A percentile compares a stretch with the other conserved stretches of the same genome.
These are phyloP conservation scores for Cerastis rubricosa DNA, from an alignment of 2,888 invertebrate species.

Conservation along the genomic window DNA sequence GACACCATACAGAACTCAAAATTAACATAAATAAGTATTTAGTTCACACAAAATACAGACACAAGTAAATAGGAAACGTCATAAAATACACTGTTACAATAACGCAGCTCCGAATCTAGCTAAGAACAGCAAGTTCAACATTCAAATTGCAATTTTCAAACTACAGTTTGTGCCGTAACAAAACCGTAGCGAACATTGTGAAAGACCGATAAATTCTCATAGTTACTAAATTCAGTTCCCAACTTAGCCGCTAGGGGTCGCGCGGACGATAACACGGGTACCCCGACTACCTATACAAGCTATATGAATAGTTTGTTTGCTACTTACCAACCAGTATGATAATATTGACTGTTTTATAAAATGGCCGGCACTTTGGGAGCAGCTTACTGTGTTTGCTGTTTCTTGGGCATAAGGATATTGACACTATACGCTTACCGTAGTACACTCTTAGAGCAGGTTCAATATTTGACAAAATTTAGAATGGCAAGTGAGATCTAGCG, in stretches of 20 bases:
- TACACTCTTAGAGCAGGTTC: background rate
- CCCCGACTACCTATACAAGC: slow-evolving; percentile 25
- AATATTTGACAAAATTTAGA: background rate
- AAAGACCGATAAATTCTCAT: slow-evolving; percentile 74
- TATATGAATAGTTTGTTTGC: slow-evolving; percentile 52
- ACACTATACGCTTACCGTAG: background rate
- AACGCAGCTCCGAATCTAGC: slow-evolving; percentile 14
- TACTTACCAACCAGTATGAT: slow-evolving; percentile 49
- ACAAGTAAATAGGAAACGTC: slow-evolving; percentile 6
- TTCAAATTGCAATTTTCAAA: slow-evolving; percentile 61
- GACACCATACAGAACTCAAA: no score
- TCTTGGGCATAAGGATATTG: slow-evolving; percentile 2
- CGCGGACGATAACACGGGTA: slow-evolving; percentile 51
- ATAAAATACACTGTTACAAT: slow-evolving; percentile 39
- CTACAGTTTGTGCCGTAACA: slow-evolving; percentile 55
- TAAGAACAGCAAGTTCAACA: slow-evolving; percentile 54
- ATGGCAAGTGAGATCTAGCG: background rate
- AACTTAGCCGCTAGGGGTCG: slow-evolving; percentile 69
- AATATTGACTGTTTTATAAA: slow-evolving; percentile 58
- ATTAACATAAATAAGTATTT: background rate
- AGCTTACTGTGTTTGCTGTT: slow-evolving; percentile 20
- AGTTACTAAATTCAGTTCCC: slow-evolving; percentile 75
- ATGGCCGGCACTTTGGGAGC: slow-evolving; percentile 18
- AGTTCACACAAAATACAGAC: background rate
- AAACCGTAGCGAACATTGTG: slow-evolving; percentile 46